Conservation (phyloP, 2,888 invertebrate genomes). For the Scaptomyza reducta region DNA sequence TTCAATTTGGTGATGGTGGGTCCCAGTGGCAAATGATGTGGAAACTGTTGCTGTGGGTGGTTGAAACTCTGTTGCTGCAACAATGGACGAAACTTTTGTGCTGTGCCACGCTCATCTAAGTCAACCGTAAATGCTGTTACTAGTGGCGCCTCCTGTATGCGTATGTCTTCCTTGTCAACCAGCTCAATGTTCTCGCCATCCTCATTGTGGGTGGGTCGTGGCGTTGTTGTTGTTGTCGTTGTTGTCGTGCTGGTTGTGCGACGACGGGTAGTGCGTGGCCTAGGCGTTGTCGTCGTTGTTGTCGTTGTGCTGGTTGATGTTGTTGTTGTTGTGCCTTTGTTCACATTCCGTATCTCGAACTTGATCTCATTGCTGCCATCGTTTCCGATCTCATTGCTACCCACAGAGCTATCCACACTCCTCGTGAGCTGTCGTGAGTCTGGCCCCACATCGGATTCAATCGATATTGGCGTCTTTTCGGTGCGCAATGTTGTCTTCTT, state of each 20-base stretch:
- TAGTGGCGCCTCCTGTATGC: constrained; percentile 92
- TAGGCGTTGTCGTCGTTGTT: constrained; percentile 83
- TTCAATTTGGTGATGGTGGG: constrained; percentile 82
- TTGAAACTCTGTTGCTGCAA: constrained; percentile 81
- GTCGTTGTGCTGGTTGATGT: constrained; percentile 51
- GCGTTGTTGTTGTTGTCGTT: constrained; percentile 86
- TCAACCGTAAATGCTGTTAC: constrained; percentile 94
- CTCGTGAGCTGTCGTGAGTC: constrained; percentile 82
- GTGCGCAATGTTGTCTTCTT: constrained; percentile 66
- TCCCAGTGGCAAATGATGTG: constrained; percentile 57
- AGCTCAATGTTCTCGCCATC: constrained; percentile 89
- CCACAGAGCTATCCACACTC: constrained; percentile 80
- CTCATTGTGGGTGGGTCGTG: constrained; percentile 88
- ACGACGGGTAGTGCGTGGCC: constrained; percentile 53
- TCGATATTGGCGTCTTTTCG: constrained; percentile 32
- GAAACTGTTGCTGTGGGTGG: constrained; percentile 29
- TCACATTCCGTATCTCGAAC: constrained; percentile 80
- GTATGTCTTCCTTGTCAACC: constrained; percentile 89
- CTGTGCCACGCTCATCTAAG: constrained; percentile 91
- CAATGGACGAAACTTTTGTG: constrained; percentile 91
- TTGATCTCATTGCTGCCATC: constrained; percentile 79
- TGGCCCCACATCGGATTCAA: constrained; percentile 32
- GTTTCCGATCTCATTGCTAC: constrained; percentile 82
- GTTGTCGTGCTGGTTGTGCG: constrained; percentile 55
- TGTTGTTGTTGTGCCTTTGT: constrained; percentile 76